Evolutionary conservation across 2,113 vertebrate genomes (phyloP), one percentile per base, ranked within the genome.

Genomic region (Odontesthes bonariensis): DNA sequence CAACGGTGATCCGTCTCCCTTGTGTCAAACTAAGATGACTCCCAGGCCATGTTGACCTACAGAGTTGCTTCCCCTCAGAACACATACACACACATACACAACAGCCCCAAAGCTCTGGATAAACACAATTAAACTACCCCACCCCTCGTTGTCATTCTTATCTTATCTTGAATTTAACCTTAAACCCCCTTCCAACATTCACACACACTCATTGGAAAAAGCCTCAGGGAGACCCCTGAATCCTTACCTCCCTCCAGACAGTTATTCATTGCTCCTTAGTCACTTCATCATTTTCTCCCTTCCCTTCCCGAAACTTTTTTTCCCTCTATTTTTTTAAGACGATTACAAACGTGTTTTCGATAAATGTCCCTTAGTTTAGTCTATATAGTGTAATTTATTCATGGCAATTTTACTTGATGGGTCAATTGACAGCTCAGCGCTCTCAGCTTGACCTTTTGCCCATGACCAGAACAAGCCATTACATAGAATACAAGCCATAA

Each of bases 91-190:
- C 76, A 56, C 61, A 61, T 68, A 27, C 77, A 86, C 71, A 84
- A 65, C 46, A 72, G 49, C 54, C 66, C 77, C 56, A 83, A 86
- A 91, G 85, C 80, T 70, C 70, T 73, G 83, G 77, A 89, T 91
- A 91, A 93, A 92, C 85, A 91, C 84, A 90, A 82, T 90, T 81
- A 89, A 89, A 85, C 14, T 20, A 69, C 85, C 71, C 78, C 85
- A 22, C 88, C 90, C 87, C 74, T 80, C 10, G 77, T 84, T 87
- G 81, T 88, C 84, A 84, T 59, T 88, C 85, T 91, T 89, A 92
- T 92, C 91, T 93, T 91, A 90, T 91, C 92, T 89, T 61, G 10
- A 64, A 81, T 67, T 76, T 80, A 79, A 90, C 82, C 88, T 85
- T 84, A 72, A 84, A 66, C 20, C 33, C 58, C 66, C 35, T 70